These are phyloP conservation scores for Tympanoctomys barrerae DNA, from an alignment of 2,797 vertebrate genomes.

Conservation along the genomic window DNA sequence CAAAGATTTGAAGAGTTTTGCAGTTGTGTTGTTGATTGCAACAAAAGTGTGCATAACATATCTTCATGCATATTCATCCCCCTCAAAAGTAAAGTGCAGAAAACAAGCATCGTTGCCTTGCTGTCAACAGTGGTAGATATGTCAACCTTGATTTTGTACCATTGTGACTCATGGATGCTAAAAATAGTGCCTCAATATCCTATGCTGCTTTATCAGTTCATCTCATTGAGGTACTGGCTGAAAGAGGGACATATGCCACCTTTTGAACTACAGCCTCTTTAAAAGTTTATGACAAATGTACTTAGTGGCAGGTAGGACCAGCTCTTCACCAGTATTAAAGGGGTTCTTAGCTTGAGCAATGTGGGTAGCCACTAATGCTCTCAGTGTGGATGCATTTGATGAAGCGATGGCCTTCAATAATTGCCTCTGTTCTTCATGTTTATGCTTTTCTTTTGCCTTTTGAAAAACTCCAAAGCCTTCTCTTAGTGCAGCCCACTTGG, in stretches of 20 bases:
- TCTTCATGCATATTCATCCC: background rate
- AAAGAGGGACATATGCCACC: background rate
- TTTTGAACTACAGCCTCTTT: background rate
- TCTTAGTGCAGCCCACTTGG: background rate
- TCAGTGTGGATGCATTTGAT: background rate
- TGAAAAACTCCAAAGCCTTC: background rate
- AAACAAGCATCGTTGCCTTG: background rate
- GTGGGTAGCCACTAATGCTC: background rate
- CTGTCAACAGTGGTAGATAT: background rate
- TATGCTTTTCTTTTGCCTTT: background rate
- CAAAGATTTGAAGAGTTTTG: background rate
- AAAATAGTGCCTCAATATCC: background rate
- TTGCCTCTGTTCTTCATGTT: background rate
- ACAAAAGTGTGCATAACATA: background rate
- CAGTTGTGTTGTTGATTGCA: background rate
- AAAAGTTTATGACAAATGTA: background rate
- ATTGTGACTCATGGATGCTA: background rate
- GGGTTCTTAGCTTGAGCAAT: background rate
- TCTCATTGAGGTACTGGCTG: background rate
- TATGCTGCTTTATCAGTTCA: background rate
- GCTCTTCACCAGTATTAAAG: background rate
- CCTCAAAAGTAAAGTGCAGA: background rate
- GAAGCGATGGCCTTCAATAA: background rate
- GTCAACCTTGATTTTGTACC: background rate
- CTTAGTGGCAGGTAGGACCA: background rate